Percentiles rank a stretch among this genome's conserved stretches.
phyloP scores from a whole-genome alignment of 1,140 invertebrate species.

The Hyphantria cunea region DNA sequence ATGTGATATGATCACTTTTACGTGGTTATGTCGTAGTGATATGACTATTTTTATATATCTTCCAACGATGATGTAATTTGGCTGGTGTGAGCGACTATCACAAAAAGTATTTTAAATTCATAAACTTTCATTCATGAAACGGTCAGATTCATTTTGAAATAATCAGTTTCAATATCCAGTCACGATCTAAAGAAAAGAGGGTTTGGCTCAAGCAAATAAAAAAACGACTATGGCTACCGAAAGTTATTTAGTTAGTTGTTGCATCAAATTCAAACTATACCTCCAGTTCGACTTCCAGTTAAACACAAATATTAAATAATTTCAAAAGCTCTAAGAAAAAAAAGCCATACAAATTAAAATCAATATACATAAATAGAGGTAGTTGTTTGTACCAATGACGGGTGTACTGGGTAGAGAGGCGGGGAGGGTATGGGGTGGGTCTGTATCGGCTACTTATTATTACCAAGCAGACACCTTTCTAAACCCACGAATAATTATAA shows the following conservation, averaged over 20 bases:
- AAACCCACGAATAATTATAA: conserved; percentile 38
- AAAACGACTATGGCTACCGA: conserved; percentile 42
- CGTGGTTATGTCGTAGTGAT: no score
- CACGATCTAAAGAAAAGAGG: no score
- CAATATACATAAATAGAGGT: conserved; percentile 2
- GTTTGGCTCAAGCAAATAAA: conserved; percentile 12
- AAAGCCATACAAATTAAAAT: conserved; percentile 3
- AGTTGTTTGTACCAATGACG: conserved; percentile 14
- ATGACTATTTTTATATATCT: no score
- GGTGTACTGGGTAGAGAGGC: conserved; percentile 4
- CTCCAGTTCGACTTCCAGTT: background rate
- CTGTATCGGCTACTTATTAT: conserved; percentile 67
- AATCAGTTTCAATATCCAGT: no score
- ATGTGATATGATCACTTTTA: no score
- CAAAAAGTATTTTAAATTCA: no score
- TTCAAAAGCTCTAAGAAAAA: background rate
- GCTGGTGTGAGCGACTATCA: no score
- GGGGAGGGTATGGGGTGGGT: conserved; percentile 44
- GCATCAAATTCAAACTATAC: conserved; percentile 11
- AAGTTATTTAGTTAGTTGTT: conserved; percentile 23
- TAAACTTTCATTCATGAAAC: no score
- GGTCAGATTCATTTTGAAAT: no score
- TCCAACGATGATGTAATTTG: no score
- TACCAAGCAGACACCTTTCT: conserved; percentile 57
- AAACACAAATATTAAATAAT: background rate